Evolutionary conservation across 2,113 vertebrate species (phyloP).

Genomic region (human (Homo sapiens)): GRCh38 chr19:39509001-39509500

Average conservation of each 20-base stretch:
- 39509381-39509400: neutral
- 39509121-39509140: too few relatives aligned
- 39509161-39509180: too few relatives aligned
- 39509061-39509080: too few relatives aligned
- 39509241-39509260: neutral
- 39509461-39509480: neutral
- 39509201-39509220: too few relatives aligned
- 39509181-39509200: too few relatives aligned
- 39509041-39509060: too few relatives aligned
- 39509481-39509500: accelerated
- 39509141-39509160: too few relatives aligned
- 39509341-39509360: neutral
- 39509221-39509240: neutral
- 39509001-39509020: too few relatives aligned
- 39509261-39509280: neutral
- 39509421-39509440: neutral
- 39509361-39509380: neutral
- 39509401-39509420: neutral
- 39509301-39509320: neutral
- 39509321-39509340: neutral
- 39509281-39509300: too few relatives aligned
- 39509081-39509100: too few relatives aligned
- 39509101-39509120: too few relatives aligned
- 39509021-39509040: too few relatives aligned
- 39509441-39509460: neutral